Base-by-base conservation (phyloP, 2,797 vertebrate genomes). In the Sebastes matsubarae region DNA sequence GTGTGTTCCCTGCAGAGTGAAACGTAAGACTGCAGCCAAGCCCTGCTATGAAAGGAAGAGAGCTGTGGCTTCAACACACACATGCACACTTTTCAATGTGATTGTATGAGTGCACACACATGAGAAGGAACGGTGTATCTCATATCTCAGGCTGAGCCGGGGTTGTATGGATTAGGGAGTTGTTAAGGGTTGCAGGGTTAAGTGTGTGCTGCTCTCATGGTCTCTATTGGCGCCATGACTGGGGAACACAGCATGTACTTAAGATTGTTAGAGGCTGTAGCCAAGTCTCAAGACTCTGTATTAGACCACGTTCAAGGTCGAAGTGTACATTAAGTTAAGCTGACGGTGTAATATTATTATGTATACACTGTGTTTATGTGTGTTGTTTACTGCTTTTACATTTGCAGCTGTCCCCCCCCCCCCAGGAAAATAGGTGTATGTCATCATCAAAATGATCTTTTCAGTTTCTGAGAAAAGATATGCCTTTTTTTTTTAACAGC, bases 11-110 rank as follows among this genome's bases (percentile, higher is more conserved):
- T 86, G 80, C 81, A 91, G 75, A 88, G 83, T 79, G 77, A 82
- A 92, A 89, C 72, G 86, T 70, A 87, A 92, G 77, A 89, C 82
- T 84, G 83, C 79, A 84, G 82, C 70, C 71, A 50, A 86, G 57
- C 75, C 71, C 34, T 72, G 58, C 72, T 55, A 73, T 73, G 67
- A 90, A 84, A 87, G 77, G 25, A 81, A 72, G 27, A 87, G 38
- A 74, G 52, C 55, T 72, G 59, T 59, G 72, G 72, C 77, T 10
- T 52, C 42, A 54, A 68, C 61, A 74, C 69, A 81, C 63, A 81
- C 68, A 63, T 16, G 70, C 65, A 79, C 59, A 54, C 24, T 61
- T 30, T 67, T 80, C 34, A 66, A 42, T 72, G n/a, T 84, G 58
- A 68, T 61, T 58, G 55, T 52, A 81, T 3, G 13, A 59, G 29